Percentiles rank a stretch among this genome's conserved stretches.
Evolutionary conservation across 2,797 vertebrate species (phyloP).

Genomic region (Sebastes oblongus): DNA sequence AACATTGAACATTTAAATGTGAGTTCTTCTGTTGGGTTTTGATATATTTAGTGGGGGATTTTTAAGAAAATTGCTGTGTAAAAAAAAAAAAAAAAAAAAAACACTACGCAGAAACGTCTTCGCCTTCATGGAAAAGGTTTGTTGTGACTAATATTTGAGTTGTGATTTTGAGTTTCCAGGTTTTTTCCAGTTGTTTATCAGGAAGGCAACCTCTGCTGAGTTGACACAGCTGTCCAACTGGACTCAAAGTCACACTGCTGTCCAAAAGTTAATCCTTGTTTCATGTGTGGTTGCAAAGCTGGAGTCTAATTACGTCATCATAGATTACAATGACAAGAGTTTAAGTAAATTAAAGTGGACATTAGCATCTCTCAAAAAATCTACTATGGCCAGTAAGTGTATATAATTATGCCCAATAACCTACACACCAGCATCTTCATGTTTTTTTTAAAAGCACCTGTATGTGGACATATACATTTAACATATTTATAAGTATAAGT

Average conservation of each 20-base stretch:
- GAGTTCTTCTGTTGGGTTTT: background rate
- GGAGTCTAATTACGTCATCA: background rate
- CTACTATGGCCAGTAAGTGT: background rate
- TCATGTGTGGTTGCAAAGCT: background rate
- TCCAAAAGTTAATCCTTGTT: background rate
- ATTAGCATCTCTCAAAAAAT: background rate
- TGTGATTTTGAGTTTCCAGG: background rate
- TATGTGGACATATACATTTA: background rate
- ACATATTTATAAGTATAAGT: too few species aligned
- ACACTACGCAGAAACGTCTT: background rate
- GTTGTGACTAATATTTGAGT: background rate
- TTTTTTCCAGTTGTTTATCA: background rate
- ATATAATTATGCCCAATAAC: background rate
- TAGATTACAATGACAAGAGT: background rate
- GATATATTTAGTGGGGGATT: background rate
- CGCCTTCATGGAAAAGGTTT: background rate
- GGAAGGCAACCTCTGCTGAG: background rate
- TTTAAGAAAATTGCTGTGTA: background rate
- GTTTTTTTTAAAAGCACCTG: background rate
- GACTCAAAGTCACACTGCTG: constrained; percentile 31
- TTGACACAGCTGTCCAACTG: constrained; percentile 60
- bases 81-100: background rate
- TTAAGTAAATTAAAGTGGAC: background rate
- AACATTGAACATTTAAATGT: background rate
- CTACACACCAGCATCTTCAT: background rate